Evolutionary conservation across 2,888 invertebrate genomes (phyloP).

Genomic region (Platynereis dumerilii): DNA sequence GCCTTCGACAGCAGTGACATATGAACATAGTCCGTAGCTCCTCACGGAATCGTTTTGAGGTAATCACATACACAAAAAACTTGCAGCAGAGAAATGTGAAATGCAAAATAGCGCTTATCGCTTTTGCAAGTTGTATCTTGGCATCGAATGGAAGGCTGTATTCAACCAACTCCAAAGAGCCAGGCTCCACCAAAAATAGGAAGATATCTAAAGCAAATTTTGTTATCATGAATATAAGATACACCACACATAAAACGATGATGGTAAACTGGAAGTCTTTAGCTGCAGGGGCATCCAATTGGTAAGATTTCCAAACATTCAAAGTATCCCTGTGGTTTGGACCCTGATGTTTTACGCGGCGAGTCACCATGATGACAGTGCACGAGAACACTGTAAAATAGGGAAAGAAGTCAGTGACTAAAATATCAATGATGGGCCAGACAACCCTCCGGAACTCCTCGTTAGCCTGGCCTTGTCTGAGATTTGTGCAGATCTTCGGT

Average conservation of each 20-base stretch:
- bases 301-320: conserved; percentile 39
- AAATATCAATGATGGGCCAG: conserved; percentile 51
- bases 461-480: conserved; percentile 29
- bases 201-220: conserved; percentile 38
- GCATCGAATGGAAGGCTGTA: conserved; percentile 16
- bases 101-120: conserved; percentile 33
- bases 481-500: conserved; percentile 31
- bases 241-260: conserved; percentile 34
- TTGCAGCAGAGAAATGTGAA: conserved; percentile 44
- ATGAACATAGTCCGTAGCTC: conserved; percentile 16
- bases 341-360: conserved; percentile 14
- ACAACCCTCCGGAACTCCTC: conserved; percentile 46
- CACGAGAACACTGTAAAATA: conserved; percentile 43
- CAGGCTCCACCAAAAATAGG: conserved; percentile 23
- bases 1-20: conserved; percentile 6
- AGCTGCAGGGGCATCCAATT: conserved; percentile 36
- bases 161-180: conserved; percentile 16
- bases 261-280: conserved; percentile 37
- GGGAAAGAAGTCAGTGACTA: conserved; percentile 50
- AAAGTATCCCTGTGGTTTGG: conserved; percentile 23
- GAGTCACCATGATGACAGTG: conserved; percentile 39
- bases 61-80: conserved; percentile 39
- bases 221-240: conserved; percentile 39
- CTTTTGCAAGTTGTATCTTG: conserved; percentile 28
- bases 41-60: conserved; percentile 11